Base-by-base conservation (phyloP, 2,888 invertebrate species). In the Alloscopus bannaensis region DNA sequence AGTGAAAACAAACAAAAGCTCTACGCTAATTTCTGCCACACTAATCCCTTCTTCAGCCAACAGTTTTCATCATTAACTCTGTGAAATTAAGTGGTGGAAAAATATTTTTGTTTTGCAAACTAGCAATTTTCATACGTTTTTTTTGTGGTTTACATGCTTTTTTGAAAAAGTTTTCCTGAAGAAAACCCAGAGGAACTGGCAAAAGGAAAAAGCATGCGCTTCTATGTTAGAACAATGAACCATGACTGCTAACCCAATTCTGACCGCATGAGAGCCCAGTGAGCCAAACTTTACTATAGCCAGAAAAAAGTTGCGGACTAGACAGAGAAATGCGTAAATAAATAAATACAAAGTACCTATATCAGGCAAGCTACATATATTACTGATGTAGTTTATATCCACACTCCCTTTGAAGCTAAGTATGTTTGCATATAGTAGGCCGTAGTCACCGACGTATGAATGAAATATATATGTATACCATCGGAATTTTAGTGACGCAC, bases 241-340 rank as follows among this genome's bases (percentile, higher is more conserved):
- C 76, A 76, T 76, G 76, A 76, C 47, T 52, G 16, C 40, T 68
- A 68, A 59, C 76, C 76, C 68, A 76, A 40, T 36, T 68, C 40
- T 60, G 60, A 76, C 76, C 76, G 40, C 76, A 75, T 31, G 47
- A 36, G 47, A 20, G 13, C 52, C 36, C 45, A 28, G 40, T 31
- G 24, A 69, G 57, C 28, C 24, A 36, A 62, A n/a, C 28, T 18
- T 45, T 29, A 47, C 29, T 26, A 3, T 8, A 24, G 28, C n/a
- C n/a, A 26, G 24, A 1, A 24, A 55, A 55, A 26, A 11, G n/a
- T 36, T 36, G 6, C 13, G 36, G 36, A 36, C 36, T 36, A 36
- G 13, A 36, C 36, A 36, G 8, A 36, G 36, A 36, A 36, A 36
- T 36, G 36, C 13, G 36, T 36, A 13, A 8, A 36, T 36, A 36